Evolutionary conservation across 2,797 vertebrate species (phyloP), one percentile per base, ranked within the genome.

Genomic region (Tenualosa thibaudeaui): DNA sequence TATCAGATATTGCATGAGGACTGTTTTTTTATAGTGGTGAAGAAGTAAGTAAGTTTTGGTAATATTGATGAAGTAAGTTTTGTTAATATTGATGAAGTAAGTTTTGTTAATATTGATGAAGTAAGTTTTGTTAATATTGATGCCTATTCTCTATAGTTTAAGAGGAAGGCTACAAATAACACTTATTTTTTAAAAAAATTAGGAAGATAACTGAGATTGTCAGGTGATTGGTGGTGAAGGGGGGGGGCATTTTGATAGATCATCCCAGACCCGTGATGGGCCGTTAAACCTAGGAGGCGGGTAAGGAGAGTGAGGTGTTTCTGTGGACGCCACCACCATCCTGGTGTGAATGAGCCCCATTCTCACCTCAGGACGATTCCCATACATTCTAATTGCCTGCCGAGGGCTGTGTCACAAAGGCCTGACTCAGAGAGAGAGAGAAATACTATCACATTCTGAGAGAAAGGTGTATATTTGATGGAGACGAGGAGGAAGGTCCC

Each of bases 341-440:
- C 15, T 84, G 87, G 88, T 90, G 90, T 89, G 83, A 91, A 91
- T 82, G 81, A 88, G 83, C 85, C 86, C 19, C 53, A 51, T 90
- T 91, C 84, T 86, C 91, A 90, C 90, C 88, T 89, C 87, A 3
- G 12, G 51, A 87, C 56, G 1, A 60, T 60, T 58, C 84, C 50
- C 53, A 19, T 49, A 86, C 56, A 65, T 65, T 81, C 81, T 60
- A 87, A 89, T 82, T 60, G 60, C 62, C 84, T 31, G 46, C 83
- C 82, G 54, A 40, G 60, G 17, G 13, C 2, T 50, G 82, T 71
- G 37, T 75, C 37, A 40, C 68, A 75, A 75, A 75, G 37, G 68
- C 68, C 68, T 2, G 5, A 75, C 13, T 2, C 17, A n/a, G 37
- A 75, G 15, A 17, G 68, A 75, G 68, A 43, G 24, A 75, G 68